Base-by-base conservation (phyloP, 2,797 vertebrate species). In the Acanthiza pusilla region DNA sequence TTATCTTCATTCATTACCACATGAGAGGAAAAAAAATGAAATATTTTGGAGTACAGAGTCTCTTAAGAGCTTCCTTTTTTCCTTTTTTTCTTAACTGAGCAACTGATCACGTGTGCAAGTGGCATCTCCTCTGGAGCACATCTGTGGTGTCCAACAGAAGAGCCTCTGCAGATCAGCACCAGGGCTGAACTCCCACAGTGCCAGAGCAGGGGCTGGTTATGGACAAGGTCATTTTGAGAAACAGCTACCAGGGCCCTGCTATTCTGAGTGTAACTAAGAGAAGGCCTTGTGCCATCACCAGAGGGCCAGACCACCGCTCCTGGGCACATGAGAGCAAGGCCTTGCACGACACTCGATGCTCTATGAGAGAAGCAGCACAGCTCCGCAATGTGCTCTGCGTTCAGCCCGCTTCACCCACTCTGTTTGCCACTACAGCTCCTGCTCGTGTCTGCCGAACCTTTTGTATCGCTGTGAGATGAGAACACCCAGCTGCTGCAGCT, bases 291-390 rank as follows among this genome's bases (percentile, higher is more conserved):
- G 26, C 58, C 60, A 7, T 16, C 47, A 16, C 26, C 29, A 32
- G 21, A 51, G 43, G 34, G 34, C 34, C 50, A 48, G 63, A 36
- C 15, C 27, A 9, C 2, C 4, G 6, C 21, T 2, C 43, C 10
- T 16, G 19, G 43, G 30, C 2, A 2, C 4, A 0, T 0, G 50
- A 60, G 10, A 54, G 42, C 5, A 16, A 1, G 84, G 36, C 5
- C 27, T 1, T 13, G n/a, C 0, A 0, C 0, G 0, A 47, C 22
- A 4, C 16, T 9, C 1, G 16, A 11, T 21, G 32, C 55, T 45
- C 45, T 10, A 45, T 11, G 45, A 45, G 7, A 45, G 45, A 45
- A 45, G 20, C 45, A 42, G 40, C 40, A 42, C 40, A 42, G 14
- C 38, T 38, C 38, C 40, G 11, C 40, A 42, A 42, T 42, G 40